Base-by-base conservation (phyloP, 2,797 vertebrate genomes). In the Novumbra hubbsi region DNA sequence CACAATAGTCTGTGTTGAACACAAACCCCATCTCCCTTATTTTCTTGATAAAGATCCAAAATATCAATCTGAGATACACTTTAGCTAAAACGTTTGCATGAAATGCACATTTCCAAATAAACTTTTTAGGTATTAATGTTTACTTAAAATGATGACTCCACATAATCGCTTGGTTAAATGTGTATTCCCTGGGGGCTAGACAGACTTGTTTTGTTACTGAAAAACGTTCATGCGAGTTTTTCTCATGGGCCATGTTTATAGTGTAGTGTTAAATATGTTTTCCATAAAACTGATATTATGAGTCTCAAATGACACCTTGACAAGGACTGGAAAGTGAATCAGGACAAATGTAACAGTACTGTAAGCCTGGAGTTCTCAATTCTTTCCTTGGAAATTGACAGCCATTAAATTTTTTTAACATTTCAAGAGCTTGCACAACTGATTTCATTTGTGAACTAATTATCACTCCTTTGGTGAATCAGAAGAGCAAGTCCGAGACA, bases 1-100 rank as follows among this genome's bases (percentile, higher is more conserved):
- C 41, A 50, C 6, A 69, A 50, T 28, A 69, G 85, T 84, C 81
- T 41, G 84, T 84, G 86, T 88, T 85, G 88, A 92, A 87, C 91
- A 87, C 78, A 77, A 79, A 82, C 79, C 50, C 73, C 81, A 70
- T 70, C 74, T 75, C 49, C 49, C 32, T n/a, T n/a, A 21, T 21
- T 55, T 55, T 55, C 52, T n/a, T 55, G 52, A 55, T 55, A 55
- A n/a, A n/a, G n/a, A 7, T 55, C 1, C n/a, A 55, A 55, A 21
- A n/a, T 55, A 7, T 11, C n/a, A 6, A 52, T 2, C 34, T 38
- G 34, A 38, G 34, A 38, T 38, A 38, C 34, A 38, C 4, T 38
- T 38, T 38, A 38, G 34, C 34, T 38, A 38, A 38, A 38, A 38
- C 8, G 34, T 38, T 38, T 38, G 8, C 34, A 38, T 1, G 4